Evolutionary conservation across 2,113 vertebrate species (phyloP).

Genomic region (Varanus komodoensis): DNA sequence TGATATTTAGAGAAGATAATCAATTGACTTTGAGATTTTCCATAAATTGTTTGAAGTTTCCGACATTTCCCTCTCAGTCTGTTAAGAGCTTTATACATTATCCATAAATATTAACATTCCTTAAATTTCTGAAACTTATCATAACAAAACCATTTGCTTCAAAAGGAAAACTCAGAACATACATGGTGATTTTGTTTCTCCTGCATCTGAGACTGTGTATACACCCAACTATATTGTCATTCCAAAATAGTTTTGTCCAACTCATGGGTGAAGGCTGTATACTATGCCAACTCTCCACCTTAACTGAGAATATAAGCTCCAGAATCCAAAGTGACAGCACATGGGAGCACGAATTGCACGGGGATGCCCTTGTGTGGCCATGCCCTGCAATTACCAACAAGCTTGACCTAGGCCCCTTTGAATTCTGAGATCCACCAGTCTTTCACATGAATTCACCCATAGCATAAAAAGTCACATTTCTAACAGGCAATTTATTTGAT

Average conservation of each 20-base stretch:
- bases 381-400: background rate
- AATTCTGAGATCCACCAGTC: background rate
- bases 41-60: background rate
- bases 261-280: background rate
- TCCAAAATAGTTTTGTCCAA: background rate
- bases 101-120: background rate
- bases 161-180: background rate
- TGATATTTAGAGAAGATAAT: background rate
- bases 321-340: background rate
- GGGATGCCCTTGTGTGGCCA: too few species aligned
- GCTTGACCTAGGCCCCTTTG: background rate
- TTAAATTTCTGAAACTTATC: background rate
- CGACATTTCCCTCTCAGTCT: background rate
- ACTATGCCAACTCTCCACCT: background rate
- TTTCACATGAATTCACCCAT: background rate
- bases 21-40: background rate
- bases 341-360: background rate
- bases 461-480: constrained; percentile 2
- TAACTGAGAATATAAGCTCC: background rate
- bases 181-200: background rate
- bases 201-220: background rate
- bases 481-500: constrained; percentile 24
- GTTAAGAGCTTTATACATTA: background rate
- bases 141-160: background rate
- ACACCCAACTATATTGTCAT: background rate